Base-by-base conservation (phyloP, 2,797 vertebrate species). In the Lacerta viridis region DNA sequence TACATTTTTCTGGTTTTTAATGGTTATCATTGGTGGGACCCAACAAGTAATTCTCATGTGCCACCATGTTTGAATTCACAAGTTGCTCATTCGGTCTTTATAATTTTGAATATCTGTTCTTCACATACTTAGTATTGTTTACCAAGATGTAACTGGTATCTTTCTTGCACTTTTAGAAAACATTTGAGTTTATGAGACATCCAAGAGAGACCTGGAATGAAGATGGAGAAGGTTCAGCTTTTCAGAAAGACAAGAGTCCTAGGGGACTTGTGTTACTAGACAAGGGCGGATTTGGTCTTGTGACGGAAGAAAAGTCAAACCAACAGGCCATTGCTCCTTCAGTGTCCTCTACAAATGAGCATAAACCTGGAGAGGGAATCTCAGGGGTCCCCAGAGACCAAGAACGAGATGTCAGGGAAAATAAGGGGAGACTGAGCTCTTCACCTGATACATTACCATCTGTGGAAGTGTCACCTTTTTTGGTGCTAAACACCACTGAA, bases 111-210 rank as follows among this genome's bases (percentile, higher is more conserved):
- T 43, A 72, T 46, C 18, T 50, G 64, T 27, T 69, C 88, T 84
- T 50, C 25, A 61, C 23, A 50, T 74, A 17, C 11, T 33, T 5
- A n/a, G 5, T 29, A 72, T 83, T 85, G 75, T 85, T 46, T 27
- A 59, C 7, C 61, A 46, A 88, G 80, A 46, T 84, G 5, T 71
- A 10, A 84, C 81, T 36, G 88, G 4, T 82, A 6, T 36, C 74
- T 91, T 82, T 92, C 55, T 36, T 92, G 66, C 88, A 89, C 66
- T 39, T 69, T 9, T n/a, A 96, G 95, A 82, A 92, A 86, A 89
- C 29, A 15, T 90, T 84, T 33, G 76, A 78, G 90, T 87, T 91
- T 68, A 72, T 59, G 87, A 81, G 72, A 41, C 18, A 80, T 1
- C 39, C n/a, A 1, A 89, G 87, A 90, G 86, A 69, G 15, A 64